A percentile compares a stretch with the other conserved stretches of the same genome.
Conservation (phyloP, 1,140 invertebrate species). For the Microplitis demolitor region DNA sequence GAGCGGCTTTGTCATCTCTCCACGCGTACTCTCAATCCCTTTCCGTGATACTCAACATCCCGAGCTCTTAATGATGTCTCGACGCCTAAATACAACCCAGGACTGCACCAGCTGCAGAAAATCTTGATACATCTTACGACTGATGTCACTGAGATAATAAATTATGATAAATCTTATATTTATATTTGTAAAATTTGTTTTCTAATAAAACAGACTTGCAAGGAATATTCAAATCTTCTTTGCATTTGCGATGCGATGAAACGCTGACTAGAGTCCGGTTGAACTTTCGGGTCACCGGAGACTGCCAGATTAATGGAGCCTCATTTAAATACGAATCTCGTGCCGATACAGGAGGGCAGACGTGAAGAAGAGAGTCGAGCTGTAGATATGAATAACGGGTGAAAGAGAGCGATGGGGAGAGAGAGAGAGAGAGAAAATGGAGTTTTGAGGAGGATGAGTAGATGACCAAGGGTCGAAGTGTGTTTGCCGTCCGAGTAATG, state of each 20-base stretch:
- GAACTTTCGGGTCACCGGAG: conserved; percentile 19
- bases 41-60: conserved; percentile 23
- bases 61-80: conserved; percentile 45
- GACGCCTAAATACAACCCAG: neutral
- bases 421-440: conserved; percentile 15
- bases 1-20: conserved; percentile 48
- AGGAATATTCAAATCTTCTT: conserved; percentile 32
- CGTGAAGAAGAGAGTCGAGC: conserved; percentile 36
- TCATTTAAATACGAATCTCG: conserved; percentile 64
- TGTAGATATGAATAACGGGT: neutral
- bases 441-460: conserved; percentile 41
- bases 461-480: conserved; percentile 56
- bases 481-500: conserved; percentile 63
- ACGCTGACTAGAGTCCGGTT: conserved; percentile 29
- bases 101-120: too few species aligned
- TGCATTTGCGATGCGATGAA: conserved; percentile 22
- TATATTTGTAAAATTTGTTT: conserved; percentile 1
- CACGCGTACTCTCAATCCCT: conserved; percentile 19
- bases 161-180: too few species aligned
- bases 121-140: too few species aligned
- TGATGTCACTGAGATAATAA: too few species aligned
- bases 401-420: neutral
- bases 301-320: conserved; percentile 57
- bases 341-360: conserved; percentile 52
- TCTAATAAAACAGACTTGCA: conserved; percentile 16